Base-by-base conservation (phyloP, 2,797 vertebrate genomes). In the Phyllotis vaccarum region DNA sequence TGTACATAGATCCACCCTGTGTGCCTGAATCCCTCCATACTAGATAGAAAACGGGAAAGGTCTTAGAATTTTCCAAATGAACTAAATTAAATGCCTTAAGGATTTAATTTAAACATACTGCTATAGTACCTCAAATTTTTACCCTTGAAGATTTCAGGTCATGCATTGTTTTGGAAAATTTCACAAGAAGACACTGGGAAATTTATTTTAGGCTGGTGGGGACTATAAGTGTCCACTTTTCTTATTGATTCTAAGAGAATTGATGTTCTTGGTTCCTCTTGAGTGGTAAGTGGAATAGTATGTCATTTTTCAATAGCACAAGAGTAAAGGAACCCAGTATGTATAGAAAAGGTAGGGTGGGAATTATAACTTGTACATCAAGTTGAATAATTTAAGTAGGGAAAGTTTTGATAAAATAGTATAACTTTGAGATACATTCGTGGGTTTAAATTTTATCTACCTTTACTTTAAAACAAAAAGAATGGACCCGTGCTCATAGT, bases 81-180 rank as follows among this genome's bases (percentile, higher is more conserved):
- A 81, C 34, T 43, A 40, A 3, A 78, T 49, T 34, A 60, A 6
- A 29, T 24, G 52, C 83, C n/a, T 40, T 85, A 31, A 88, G 68
- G 34, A 13, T 80, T 95, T 94, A 80, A 94, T 86, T 82, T 82
- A 37, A 16, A 29, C 34, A 70, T 46, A 62, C 79, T 79, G 14
- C 64, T 58, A 1, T 17, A 46, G 24, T 82, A 24, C 60, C 43
- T 92, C 21, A 83, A 90, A 91, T 93, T 82, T 81, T 90, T 82
- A 49, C 34, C 64, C n/a, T 86, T 86, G 52, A 56, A 81, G 81
- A 79, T 78, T 96, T 96, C 62, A 82, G 88, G 80, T 64, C 56
- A 64, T 79, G 29, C 72, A 46, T 86, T 60, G 85, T 92, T 86
- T 78, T 74, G 90, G 94, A 52, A 72, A n/a, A 66, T 40, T 72